A percentile compares a stretch with the other conserved stretches of the same genome.
Conservation (phyloP, 1,140 invertebrate species). For the Notospermus geniculatus region DNA sequence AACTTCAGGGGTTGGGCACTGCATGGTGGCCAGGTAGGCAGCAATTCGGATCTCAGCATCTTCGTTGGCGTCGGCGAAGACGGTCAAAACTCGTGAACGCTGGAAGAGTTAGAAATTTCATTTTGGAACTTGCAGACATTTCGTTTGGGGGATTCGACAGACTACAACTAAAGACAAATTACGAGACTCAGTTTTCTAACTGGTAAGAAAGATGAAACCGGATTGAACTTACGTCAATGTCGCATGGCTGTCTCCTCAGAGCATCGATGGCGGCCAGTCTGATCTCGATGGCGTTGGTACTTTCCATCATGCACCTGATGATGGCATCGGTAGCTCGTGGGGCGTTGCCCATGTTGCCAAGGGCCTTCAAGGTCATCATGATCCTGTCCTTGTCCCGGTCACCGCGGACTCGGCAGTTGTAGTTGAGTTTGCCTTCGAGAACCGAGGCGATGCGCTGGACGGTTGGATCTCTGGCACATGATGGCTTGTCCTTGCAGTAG, state of each 20-base stretch:
- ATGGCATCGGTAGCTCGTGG: constrained; percentile 64
- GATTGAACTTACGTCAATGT: constrained; percentile 61
- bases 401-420: constrained; percentile 57
- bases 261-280: constrained; percentile 78
- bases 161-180: no score
- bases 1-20: constrained; percentile 74
- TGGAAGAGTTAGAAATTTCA: no score
- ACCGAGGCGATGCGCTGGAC: constrained; percentile 62
- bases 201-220: no score
- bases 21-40: constrained; percentile 84
- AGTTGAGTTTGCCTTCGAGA: constrained; percentile 54
- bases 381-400: constrained; percentile 67
- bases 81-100: constrained; percentile 56
- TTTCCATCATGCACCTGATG: constrained; percentile 65
- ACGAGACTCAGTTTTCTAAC: no score
- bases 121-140: no score
- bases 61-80: constrained; percentile 69
- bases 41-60: constrained; percentile 83
- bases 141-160: no score
- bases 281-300: constrained; percentile 67
- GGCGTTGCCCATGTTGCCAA: constrained; percentile 82
- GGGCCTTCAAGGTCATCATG: constrained; percentile 76
- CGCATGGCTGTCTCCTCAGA: constrained; percentile 69
- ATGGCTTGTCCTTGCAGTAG: constrained; percentile 52
- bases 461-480: constrained; percentile 48